Conservation (phyloP, 2,888 invertebrate genomes). For the Clanis bilineata region DNA sequence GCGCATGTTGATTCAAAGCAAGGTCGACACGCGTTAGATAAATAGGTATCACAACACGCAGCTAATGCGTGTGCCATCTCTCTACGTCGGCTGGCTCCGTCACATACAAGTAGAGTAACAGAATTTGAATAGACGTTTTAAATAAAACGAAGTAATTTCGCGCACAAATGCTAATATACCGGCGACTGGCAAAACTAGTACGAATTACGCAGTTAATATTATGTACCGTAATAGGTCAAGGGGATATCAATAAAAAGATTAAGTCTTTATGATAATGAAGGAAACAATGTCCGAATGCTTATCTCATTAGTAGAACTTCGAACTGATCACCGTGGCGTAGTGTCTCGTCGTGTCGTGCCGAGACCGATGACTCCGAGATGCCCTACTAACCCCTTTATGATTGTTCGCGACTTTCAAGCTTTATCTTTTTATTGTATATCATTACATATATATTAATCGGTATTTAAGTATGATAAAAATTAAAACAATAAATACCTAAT, state of each 20-base stretch:
- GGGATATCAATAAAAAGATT: slow-evolving; percentile 46
- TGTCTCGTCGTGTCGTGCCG: slow-evolving; percentile 21
- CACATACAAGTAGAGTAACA: slow-evolving; percentile 36
- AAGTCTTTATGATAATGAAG: slow-evolving; percentile 39
- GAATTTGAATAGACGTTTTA: slow-evolving; percentile 35
- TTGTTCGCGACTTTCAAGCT: slow-evolving; percentile 20
- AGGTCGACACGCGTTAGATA: slow-evolving; percentile 55
- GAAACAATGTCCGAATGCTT: slow-evolving; percentile 46
- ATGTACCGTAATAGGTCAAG: slow-evolving; percentile 66
- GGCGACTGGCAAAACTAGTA: slow-evolving; percentile 21
- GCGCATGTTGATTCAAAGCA: slow-evolving; percentile 51
- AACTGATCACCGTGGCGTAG: slow-evolving; percentile 28
- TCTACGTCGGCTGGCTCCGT: slow-evolving; percentile 12
- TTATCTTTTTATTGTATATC: slow-evolving; percentile 12
- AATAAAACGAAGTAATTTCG: slow-evolving; percentile 37
- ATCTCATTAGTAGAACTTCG: slow-evolving; percentile 41
- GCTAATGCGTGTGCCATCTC: slow-evolving; percentile 36
- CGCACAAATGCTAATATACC: slow-evolving; percentile 24
- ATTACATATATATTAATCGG: neutral
- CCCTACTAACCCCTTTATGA: slow-evolving; percentile 64
- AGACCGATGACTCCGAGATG: slow-evolving; percentile 39
- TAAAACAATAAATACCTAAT: no score
- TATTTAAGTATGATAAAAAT: neutral
- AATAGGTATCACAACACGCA: slow-evolving; percentile 43
- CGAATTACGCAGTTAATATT: slow-evolving; percentile 55